phyloP scores from a whole-genome alignment of 2,113 vertebrate genomes.

The Meleagris gallopavo region DNA sequence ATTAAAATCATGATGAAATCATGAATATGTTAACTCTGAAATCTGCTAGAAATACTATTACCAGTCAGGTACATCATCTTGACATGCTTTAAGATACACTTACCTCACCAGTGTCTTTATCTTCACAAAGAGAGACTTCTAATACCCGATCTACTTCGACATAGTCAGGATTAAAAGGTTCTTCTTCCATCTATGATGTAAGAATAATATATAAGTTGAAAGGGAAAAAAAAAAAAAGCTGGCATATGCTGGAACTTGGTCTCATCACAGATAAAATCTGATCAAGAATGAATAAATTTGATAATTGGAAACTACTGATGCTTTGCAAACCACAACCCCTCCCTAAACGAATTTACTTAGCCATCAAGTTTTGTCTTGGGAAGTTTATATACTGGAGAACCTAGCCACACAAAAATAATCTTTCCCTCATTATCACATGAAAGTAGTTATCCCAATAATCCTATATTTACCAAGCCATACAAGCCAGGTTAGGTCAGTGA shows the following conservation, averaged over 20 bases:
- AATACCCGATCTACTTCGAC: slow-evolving; percentile 96
- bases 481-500: background rate
- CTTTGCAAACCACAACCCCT: background rate
- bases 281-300: background rate
- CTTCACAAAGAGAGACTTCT: slow-evolving; percentile 97
- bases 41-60: background rate
- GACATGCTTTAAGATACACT: slow-evolving; percentile 9
- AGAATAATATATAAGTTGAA: background rate
- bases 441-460: background rate
- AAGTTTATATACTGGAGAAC: background rate
- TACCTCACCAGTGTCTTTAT: slow-evolving; percentile 98
- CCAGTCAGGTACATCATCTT: background rate
- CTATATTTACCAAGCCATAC: background rate
- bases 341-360: background rate
- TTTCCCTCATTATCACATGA: background rate
- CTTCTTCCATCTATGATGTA: slow-evolving; percentile 93
- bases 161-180: slow-evolving; percentile 98
- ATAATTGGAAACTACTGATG: background rate
- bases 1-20: background rate
- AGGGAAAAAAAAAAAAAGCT: background rate
- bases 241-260: background rate
- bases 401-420: background rate
- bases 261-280: background rate
- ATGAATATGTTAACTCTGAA: background rate
- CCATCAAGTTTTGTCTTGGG: background rate